Percentiles rank a stretch among this genome's conserved stretches.
These are phyloP conservation scores for Drosophila baimaii DNA, from an alignment of 1,140 invertebrate genomes.

Conservation along the genomic window DNA sequence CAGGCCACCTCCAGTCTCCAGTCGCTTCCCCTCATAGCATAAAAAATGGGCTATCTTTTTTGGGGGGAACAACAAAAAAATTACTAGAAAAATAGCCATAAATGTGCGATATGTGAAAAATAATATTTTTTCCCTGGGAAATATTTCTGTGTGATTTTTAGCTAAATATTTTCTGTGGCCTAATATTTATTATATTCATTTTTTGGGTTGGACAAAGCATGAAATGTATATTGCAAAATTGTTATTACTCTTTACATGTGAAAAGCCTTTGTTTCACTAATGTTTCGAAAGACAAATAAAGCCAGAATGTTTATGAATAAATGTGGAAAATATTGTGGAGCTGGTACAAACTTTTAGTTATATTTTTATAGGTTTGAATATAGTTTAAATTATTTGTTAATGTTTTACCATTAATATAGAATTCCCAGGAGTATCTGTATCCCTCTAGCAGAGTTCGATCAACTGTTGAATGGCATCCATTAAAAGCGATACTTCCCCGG, in stretches of 20 bases:
- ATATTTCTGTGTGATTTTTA: slow-evolving; percentile 38
- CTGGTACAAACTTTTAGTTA: too few species aligned
- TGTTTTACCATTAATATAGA: slow-evolving; percentile 2
- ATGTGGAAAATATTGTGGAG: neutral
- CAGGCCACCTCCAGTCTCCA: too few species aligned
- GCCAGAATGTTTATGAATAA: neutral
- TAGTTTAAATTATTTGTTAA: slow-evolving; percentile 6
- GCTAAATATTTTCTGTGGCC: slow-evolving; percentile 21
- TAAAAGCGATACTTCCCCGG: slow-evolving; percentile 24
- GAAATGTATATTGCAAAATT: slow-evolving; percentile 15
- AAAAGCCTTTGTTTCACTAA: neutral
- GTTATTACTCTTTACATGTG: slow-evolving; percentile 5
- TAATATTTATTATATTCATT: slow-evolving; percentile 10
- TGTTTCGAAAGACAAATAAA: slow-evolving; percentile 7
- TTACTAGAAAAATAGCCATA: slow-evolving; percentile 23
- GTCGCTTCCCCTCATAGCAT: slow-evolving; percentile 11
- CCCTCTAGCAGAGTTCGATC: slow-evolving; percentile 35
- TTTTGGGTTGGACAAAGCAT: slow-evolving; percentile 1
- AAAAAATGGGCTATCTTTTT: slow-evolving; percentile 54
- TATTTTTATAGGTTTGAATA: neutral
- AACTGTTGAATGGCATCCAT: slow-evolving; percentile 45
- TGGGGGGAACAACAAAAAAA: slow-evolving; percentile 45
- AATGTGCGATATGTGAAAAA: slow-evolving; percentile 39
- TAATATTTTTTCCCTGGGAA: slow-evolving; percentile 28
- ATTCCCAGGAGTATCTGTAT: neutral